Base-by-base conservation (phyloP, 2,113 vertebrate genomes). In the Ellobius talpinus region DNA sequence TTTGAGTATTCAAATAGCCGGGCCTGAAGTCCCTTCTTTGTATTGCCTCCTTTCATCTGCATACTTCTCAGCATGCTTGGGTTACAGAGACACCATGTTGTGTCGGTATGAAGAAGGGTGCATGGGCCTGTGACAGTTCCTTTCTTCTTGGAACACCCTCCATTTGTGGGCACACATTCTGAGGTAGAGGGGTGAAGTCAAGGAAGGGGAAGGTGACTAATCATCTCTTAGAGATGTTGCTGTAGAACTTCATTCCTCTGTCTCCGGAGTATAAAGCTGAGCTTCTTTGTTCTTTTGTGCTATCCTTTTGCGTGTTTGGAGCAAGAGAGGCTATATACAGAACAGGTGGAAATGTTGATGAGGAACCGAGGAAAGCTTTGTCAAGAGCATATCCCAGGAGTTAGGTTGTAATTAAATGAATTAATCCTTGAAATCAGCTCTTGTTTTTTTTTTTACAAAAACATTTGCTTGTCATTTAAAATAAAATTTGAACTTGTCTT, bases 391-490 rank as follows among this genome's bases (percentile, higher is more conserved):
- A 77, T 84, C 16, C 78, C 86, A 91, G 2, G 47, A 72, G 12
- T 90, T 70, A 17, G 76, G 29, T 29, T 66, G 29, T 39, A 97
- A 70, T 50, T 52, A 86, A 79, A 66, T 97, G 47, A 87, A 94
- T 74, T 29, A 45, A 85, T 90, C 47, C 65, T 90, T 89, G 45
- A 89, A 94, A 73, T 9, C 33, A 94, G 12, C 50, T 52, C 84
- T 29, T 96, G 81, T 33, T 81, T 85, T 58, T 58, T 55, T 55
- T 55, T 55, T 4, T 55, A 13, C 4, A 29, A 86, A 85, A 96
- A 78, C 42, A 58, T 74, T 93, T 96, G 14, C 68, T 90, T 95
- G 45, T 87, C 39, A 87, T 93, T 97, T 91, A 72, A 55, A 90
- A 52, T 84, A 88, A 78, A 31, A 77, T 87, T 91, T 84, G 23